Base-by-base conservation (phyloP, 1,140 invertebrate species). In the Drosophila navojoa region DNA sequence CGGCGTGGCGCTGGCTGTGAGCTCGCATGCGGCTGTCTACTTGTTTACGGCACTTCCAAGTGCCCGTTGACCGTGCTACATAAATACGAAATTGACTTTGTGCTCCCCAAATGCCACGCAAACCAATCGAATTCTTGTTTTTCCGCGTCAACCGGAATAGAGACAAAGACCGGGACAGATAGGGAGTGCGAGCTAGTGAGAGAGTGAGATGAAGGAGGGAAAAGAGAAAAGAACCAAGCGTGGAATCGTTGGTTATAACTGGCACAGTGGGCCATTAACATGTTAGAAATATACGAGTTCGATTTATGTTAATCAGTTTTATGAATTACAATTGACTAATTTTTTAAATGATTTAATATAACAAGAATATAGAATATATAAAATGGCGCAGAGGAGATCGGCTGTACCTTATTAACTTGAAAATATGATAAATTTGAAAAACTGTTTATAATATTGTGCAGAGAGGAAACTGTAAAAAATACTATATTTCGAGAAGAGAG, bases 41-140 rank as follows among this genome's bases (percentile, higher is more conserved):
- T 87, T 82, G 82, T 86, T 86, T 86, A 86, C 86, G 76, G 76
- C 62, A 44, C 74, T 73, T 82, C 54, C 79, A 82, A 86, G 69
- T 82, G 82, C 68, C 79, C 67, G 79, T 73, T 82, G 82, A 79
- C 82, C 82, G 76, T 81, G 82, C 63, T 81, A 78, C 84, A 86
- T 86, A 86, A 86, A 86, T 87, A 82, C 82, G 54, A 81, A 87
- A 86, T 86, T 86, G 82, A 79, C 82, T 86, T 87, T 82, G 54
- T 82, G 76, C 71, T 69, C 16, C 79, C 59, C 71, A 72, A 61
- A 58, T 54, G 58, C 52, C 62, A 54, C 49, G 49, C 45, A 66
- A 70, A 77, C 79, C 68, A 76, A 87, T 82, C 84, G 79, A 87
- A 87, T 87, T 57, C 15, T 32, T 59, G 44, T 50, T 70, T 68